phyloP scores from a whole-genome alignment of 1,140 invertebrate species.

The Trichoplusia ni region DNA sequence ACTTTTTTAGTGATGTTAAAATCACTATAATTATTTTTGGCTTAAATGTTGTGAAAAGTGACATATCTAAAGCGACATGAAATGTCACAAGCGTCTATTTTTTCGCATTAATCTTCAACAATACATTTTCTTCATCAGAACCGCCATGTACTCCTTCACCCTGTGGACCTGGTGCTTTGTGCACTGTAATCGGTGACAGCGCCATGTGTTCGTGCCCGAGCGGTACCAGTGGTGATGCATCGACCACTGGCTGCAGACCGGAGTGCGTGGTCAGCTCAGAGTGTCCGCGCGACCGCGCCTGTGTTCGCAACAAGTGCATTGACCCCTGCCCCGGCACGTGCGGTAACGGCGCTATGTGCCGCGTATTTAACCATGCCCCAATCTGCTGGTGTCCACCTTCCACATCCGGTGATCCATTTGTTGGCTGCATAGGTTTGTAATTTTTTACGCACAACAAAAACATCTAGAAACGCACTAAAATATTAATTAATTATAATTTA shows the following conservation, averaged over 20 bases:
- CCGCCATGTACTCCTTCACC: conserved; percentile 87
- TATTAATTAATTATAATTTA: background rate
- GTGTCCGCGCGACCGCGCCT: conserved; percentile 87
- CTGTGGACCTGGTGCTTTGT: conserved; percentile 88
- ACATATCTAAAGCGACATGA: no score
- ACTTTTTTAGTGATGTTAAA: no score
- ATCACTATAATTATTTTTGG: no score
- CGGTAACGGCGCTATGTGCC: conserved; percentile 85
- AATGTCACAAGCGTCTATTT: no score
- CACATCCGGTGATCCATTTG: conserved; percentile 89
- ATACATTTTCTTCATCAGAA: no score
- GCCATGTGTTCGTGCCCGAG: conserved; percentile 88
- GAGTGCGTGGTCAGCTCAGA: conserved; percentile 90
- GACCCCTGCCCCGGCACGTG: conserved; percentile 89
- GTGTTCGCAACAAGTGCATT: conserved; percentile 87
- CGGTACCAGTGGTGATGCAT: conserved; percentile 84
- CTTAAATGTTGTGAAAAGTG: no score
- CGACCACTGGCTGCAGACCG: conserved; percentile 85
- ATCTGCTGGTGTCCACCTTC: conserved; percentile 89
- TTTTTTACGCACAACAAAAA: background rate
- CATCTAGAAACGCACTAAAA: background rate
- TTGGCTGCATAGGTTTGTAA: conserved; percentile 82
- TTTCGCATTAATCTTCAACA: no score
- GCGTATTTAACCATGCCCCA: conserved; percentile 90
- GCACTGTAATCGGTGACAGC: conserved; percentile 81